Conservation (phyloP, 2,113 vertebrate species). For the Corythoichthys haematopterus region DNA sequence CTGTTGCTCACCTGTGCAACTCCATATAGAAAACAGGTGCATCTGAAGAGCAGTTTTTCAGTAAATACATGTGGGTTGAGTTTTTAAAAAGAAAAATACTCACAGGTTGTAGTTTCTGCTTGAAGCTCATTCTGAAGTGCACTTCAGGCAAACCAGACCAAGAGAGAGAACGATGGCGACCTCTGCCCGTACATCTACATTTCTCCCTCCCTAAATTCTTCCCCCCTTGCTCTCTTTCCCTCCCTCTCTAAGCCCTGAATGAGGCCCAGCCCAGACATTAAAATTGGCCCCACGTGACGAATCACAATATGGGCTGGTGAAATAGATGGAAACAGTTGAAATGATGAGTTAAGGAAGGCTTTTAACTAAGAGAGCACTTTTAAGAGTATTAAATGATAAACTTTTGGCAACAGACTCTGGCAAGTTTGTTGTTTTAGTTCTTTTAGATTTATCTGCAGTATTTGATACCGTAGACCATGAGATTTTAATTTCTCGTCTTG, state of each 20-base stretch:
- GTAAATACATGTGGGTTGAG: too few species aligned
- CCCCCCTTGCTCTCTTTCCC: conserved; percentile 8
- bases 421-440: too few species aligned
- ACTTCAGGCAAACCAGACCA: conserved; percentile 33
- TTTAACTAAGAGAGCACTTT: too few species aligned
- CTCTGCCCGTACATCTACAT: conserved; percentile 18
- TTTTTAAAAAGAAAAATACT: conserved; percentile 47
- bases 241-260: conserved; percentile 22
- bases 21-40: background rate
- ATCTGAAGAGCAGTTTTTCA: background rate
- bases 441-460: too few species aligned
- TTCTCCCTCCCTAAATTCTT: conserved; percentile 9
- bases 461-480: too few species aligned
- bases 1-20: conserved; percentile 14
- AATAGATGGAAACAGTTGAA: too few species aligned
- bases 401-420: too few species aligned
- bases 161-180: conserved; percentile 16
- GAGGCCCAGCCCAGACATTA: background rate
- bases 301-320: too few species aligned
- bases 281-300: background rate
- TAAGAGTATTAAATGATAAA: too few species aligned
- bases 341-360: too few species aligned
- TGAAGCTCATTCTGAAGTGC: conserved; percentile 70
- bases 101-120: conserved; percentile 71
- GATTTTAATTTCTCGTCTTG: too few species aligned